Evolutionary conservation across 2,797 vertebrate species (phyloP), one percentile per base, ranked within the genome.

Genomic region (Schizopygopsis malacanthus): DNA sequence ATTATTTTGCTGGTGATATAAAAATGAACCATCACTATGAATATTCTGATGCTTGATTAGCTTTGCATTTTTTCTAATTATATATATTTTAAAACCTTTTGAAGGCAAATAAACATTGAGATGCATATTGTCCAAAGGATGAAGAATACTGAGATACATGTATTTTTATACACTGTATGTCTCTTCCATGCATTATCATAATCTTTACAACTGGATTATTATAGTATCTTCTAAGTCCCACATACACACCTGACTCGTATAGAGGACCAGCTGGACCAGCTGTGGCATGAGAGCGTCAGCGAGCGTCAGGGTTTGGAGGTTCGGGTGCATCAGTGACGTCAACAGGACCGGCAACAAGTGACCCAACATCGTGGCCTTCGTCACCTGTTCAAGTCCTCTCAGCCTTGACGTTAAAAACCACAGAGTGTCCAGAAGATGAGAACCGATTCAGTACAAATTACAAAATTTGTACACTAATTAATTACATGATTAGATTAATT

Each of bases 251-350:
- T 99, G 98, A 91, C 98, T 99, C 63, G 98, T 99, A 81, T 99
- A 99, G 72, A 99, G 97, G 15, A 99, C 98, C 75, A 99, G 95
- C 92, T 99, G 98, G 39, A 99, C 98, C 72, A 99, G 93, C 93
- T 99, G 98, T 82, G 98, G 98, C 98, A 99, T 99, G 89, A 99
- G 95, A 20, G 97, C 97, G 20, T 99, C 98, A 4, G 97, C 98
- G 84, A 99, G 97, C 20, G 93, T 98, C 67, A 99, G 94, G 8
- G 98, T 99, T 91, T 99, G 98, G 80, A 99, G 94, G 90, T 99
- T 99, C 6, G 97, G 97, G 90, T 99, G 98, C 98, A 99, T 99
- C 93, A 99, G 93, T 54, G 98, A 97, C 0, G 98, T 99, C 91
- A 99, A 95, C 33, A 99, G 92, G 84, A 99, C 97, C 0, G 98